These are phyloP conservation scores for Tethya wilhelma DNA, from an alignment of 37 sponge, comb jelly and placozoan genomes.

Conservation along the genomic window DNA sequence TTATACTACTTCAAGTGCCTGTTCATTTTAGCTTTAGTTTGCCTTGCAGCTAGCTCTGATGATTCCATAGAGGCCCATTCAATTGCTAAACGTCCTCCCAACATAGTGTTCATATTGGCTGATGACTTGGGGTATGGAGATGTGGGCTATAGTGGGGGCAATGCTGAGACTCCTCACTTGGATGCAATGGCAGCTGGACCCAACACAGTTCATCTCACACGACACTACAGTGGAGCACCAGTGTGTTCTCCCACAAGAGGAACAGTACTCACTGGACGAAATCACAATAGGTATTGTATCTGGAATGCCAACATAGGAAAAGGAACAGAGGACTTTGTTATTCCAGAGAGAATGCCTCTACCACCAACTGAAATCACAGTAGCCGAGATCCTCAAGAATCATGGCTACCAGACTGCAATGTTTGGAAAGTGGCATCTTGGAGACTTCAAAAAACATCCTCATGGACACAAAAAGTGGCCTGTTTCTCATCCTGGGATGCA, in stretches of 20 bases:
- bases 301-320: conserved; percentile 68
- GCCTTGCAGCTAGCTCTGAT: too few species aligned
- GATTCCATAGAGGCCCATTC: too few species aligned
- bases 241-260: conserved; percentile 80
- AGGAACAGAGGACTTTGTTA: conserved; percentile 36
- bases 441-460: conserved; percentile 38
- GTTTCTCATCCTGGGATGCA: conserved; percentile 72
- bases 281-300: conserved; percentile 76
- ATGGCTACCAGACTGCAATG: conserved; percentile 48
- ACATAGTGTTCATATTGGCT: conserved; percentile 70
- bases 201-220: conserved; percentile 47
- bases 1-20: too few species aligned
- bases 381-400: conserved; percentile 37
- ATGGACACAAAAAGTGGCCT: conserved; percentile 70
- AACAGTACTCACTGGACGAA: conserved; percentile 74
- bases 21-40: too few species aligned
- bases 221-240: conserved; percentile 75
- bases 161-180: conserved; percentile 63
- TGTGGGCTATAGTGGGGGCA: conserved; percentile 63
- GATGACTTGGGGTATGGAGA: conserved; percentile 78
- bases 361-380: conserved; percentile 55
- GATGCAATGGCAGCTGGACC: conserved; percentile 64
- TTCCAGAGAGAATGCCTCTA: conserved; percentile 45
- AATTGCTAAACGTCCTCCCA: too few species aligned
- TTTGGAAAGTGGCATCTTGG: conserved; percentile 84